A percentile compares a stretch with the other conserved stretches of the same genome.
Conservation (phyloP, 2,113 vertebrate genomes). For the Microcebus ravelobensis region DNA sequence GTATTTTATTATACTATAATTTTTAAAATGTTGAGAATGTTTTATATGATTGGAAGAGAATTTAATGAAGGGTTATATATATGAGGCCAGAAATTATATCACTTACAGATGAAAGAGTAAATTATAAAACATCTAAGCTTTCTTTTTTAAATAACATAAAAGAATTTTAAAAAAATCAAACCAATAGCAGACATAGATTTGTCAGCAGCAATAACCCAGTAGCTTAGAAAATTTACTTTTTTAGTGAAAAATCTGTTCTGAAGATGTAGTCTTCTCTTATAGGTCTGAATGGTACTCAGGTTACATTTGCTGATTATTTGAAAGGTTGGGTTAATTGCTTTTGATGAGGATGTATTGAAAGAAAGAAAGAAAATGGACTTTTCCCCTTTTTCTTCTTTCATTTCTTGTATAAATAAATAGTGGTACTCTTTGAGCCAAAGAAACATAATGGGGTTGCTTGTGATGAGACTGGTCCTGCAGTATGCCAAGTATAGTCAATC, state of each 20-base stretch:
- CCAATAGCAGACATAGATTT: neutral
- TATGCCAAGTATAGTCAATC: rapidly evolving
- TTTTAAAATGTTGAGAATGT: neutral
- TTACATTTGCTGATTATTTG: neutral
- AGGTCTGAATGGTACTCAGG: neutral
- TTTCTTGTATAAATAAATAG: neutral
- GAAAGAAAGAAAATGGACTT: neutral
- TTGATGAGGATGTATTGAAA: neutral
- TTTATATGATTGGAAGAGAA: neutral
- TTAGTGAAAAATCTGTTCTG: neutral
- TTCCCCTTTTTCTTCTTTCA: neutral
- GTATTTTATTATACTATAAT: neutral
- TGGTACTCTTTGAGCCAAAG: neutral
- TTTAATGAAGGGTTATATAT: neutral
- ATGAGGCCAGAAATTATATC: neutral
- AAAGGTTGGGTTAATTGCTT: neutral
- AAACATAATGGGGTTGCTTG: neutral
- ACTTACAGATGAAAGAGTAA: neutral
- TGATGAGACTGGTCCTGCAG: neutral
- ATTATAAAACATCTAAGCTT: neutral
- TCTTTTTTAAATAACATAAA: neutral
- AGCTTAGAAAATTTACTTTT: neutral
- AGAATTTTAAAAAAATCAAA: neutral
- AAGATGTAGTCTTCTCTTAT: neutral
- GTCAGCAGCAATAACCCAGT: neutral